phyloP scores from a whole-genome alignment of 2,797 vertebrate species.

The Epinephelus malabaricus region DNA sequence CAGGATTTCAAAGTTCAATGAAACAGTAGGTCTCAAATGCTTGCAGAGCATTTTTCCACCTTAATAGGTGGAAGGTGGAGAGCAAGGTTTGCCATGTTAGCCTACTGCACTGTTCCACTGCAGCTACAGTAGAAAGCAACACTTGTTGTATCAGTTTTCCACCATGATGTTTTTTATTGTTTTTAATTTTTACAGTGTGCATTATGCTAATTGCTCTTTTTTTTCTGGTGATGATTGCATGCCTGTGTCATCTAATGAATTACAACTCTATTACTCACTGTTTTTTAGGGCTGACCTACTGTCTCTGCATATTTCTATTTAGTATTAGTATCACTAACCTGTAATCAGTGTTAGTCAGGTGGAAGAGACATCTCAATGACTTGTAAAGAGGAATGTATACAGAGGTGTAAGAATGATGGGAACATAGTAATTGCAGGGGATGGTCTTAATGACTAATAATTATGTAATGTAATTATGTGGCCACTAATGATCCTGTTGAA shows the following conservation, averaged over 20 bases:
- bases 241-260: constrained; percentile 9
- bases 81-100: constrained; percentile 28
- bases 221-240: neutral
- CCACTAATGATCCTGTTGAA: constrained; percentile 21
- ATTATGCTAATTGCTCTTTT: constrained; percentile 1
- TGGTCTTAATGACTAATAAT: constrained; percentile 21
- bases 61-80: constrained; percentile 23
- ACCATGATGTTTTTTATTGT: neutral
- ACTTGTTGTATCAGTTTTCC: constrained; percentile 4
- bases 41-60: constrained; percentile 26
- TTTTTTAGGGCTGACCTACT: constrained; percentile 8
- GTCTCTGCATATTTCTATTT: constrained; percentile 30
- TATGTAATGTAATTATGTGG: constrained; percentile 12
- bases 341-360: constrained; percentile 64
- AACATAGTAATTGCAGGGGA: constrained; percentile 32
- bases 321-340: constrained; percentile 49
- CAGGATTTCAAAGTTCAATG: constrained; percentile 25
- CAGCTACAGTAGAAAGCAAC: constrained; percentile 5
- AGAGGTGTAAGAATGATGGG: constrained; percentile 9
- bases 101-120: constrained; percentile 22
- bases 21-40: constrained; percentile 31
- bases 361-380: constrained; percentile 35
- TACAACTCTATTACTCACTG: neutral
- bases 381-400: constrained; percentile 14
- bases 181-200: neutral